Evolutionary conservation across 2,113 vertebrate species (phyloP).

Genomic region (Meriones unguiculatus): DNA sequence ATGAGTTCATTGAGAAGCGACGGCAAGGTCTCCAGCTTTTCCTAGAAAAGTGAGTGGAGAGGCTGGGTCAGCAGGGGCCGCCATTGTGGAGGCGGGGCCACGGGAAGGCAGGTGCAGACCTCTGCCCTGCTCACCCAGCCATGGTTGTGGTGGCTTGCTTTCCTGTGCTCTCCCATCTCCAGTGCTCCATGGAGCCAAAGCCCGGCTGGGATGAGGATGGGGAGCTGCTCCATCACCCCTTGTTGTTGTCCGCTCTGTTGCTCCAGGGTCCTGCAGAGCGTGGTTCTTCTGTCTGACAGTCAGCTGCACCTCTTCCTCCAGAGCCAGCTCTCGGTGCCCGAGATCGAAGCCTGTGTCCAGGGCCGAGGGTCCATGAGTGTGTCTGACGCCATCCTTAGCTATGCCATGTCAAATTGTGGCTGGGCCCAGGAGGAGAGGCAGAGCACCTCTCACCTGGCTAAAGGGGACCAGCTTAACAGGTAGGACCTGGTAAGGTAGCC

Average conservation of each 20-base stretch:
- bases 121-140: no score
- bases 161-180: not conserved
- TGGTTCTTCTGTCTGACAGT: slow-evolving; percentile 97
- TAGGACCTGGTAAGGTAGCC: slow-evolving; percentile 12
- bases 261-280: slow-evolving; percentile 93
- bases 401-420: slow-evolving; percentile 93
- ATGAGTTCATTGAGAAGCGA: slow-evolving; percentile 95
- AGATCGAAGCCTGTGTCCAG: slow-evolving; percentile 95
- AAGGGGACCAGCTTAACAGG: slow-evolving; percentile 71
- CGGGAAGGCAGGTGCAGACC: no score
- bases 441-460: not conserved
- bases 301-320: slow-evolving; percentile 98
- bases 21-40: slow-evolving; percentile 95
- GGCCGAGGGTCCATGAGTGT: slow-evolving; percentile 92
- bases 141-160: not conserved
- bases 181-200: not conserved
- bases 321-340: slow-evolving; percentile 93
- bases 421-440: slow-evolving; percentile 91
- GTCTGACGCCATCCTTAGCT: slow-evolving; percentile 94
- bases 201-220: not conserved
- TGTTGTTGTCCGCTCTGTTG: not conserved
- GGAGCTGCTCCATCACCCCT: not conserved
- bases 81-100: rapidly evolving
- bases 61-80: not conserved
- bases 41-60: slow-evolving; percentile 91